A percentile compares a stretch with the other conserved stretches of the same genome.
Conservation (phyloP, 2,113 vertebrate species). For the Zosterops pallidus region DNA sequence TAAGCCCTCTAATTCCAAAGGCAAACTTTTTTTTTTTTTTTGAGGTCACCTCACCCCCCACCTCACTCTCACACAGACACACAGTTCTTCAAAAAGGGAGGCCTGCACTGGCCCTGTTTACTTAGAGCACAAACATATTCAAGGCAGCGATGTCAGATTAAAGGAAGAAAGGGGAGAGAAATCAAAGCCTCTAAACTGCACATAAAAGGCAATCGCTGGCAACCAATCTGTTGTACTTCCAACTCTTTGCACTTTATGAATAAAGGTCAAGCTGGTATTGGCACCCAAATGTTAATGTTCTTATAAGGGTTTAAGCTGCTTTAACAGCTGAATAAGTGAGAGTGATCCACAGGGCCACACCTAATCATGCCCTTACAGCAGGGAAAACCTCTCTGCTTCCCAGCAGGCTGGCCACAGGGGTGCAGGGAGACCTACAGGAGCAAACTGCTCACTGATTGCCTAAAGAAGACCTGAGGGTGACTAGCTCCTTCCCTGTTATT, state of each 20-base stretch:
- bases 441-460: not conserved
- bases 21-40: constrained; percentile 73
- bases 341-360: constrained; percentile 72
- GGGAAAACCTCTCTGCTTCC: constrained; percentile 5
- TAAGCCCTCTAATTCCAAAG: constrained; percentile 79
- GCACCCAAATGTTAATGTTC: constrained; percentile 86
- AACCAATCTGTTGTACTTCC: constrained; percentile 85
- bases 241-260: constrained; percentile 84
- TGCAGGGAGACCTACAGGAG: not conserved
- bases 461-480: not conserved
- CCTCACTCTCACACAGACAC: constrained; percentile 28
- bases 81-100: constrained; percentile 75
- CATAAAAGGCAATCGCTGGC: constrained; percentile 82
- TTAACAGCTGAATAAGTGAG: constrained; percentile 85
- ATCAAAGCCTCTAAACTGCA: constrained; percentile 84
- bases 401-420: not conserved
- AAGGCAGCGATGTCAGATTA: constrained; percentile 86
- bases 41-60: constrained; percentile 73
- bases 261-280: constrained; percentile 84
- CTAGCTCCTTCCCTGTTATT: not conserved
- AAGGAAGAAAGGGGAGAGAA: constrained; percentile 81
- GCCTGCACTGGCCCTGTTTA: constrained; percentile 79
- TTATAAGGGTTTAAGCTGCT: constrained; percentile 84
- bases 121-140: constrained; percentile 84
- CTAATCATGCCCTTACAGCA: constrained; percentile 65